phyloP scores from a whole-genome alignment of 92 coral and sea anemone genomes.

The Galaxea fascicularis region DNA sequence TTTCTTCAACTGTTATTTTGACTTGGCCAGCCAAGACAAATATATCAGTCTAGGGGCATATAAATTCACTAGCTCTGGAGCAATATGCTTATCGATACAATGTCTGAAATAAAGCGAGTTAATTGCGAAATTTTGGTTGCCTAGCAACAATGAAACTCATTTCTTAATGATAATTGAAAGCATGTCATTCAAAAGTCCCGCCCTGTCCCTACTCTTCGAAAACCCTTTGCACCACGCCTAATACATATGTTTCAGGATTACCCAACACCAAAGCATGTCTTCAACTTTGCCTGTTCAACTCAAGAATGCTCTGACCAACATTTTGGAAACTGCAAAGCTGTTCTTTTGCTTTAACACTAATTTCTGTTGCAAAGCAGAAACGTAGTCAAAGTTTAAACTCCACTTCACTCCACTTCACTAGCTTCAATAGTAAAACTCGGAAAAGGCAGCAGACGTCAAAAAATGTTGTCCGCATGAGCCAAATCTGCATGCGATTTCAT shows the following conservation, averaged over 20 bases:
- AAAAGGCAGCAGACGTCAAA: not conserved
- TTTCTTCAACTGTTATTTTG: not conserved
- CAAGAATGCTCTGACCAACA: too few species aligned
- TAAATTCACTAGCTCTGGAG: not conserved
- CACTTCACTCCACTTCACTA: not conserved
- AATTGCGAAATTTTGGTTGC: slow-evolving; percentile 21
- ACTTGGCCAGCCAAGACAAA: slow-evolving; percentile 60
- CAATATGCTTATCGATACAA: not conserved
- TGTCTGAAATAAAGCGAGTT: not conserved
- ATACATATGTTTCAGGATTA: slow-evolving; percentile 3
- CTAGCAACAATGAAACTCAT: slow-evolving; percentile 28
- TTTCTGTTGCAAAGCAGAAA: not conserved
- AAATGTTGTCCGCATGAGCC: not conserved
- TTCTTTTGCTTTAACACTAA: too few species aligned
- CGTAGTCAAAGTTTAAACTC: not conserved
- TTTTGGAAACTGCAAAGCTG: not conserved
- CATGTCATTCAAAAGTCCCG: not conserved
- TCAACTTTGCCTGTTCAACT: not conserved
- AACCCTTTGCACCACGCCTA: slow-evolving; percentile 2
- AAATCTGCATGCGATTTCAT: not conserved
- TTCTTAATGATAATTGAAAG: not conserved
- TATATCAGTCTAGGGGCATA: not conserved
- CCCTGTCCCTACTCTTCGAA: not conserved
- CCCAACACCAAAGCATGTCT: slow-evolving; percentile 31
- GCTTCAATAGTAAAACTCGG: slow-evolving; percentile 17